Evolutionary conservation across 2,888 invertebrate genomes (phyloP).

Genomic region (Litoditis marina): DNA sequence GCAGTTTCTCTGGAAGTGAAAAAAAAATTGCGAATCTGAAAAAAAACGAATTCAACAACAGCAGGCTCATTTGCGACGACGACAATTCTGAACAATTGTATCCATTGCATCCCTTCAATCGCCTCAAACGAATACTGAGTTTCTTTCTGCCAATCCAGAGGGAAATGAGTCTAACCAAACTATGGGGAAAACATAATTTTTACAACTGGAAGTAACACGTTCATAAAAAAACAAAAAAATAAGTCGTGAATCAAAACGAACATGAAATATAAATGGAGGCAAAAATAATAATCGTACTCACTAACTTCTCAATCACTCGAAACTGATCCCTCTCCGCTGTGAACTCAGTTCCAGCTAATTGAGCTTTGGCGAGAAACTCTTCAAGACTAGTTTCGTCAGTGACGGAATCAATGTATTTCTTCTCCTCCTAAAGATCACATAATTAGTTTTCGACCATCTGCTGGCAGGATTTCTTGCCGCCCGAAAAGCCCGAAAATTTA

Average conservation of each 20-base stretch:
- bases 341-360: slow-evolving; percentile 89
- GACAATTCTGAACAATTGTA: too few species aligned
- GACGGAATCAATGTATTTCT: slow-evolving; percentile 52
- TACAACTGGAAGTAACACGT: neutral
- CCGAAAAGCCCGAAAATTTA: neutral
- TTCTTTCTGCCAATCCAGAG: too few species aligned
- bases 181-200: too few species aligned
- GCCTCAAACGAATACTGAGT: too few species aligned
- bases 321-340: slow-evolving; percentile 65
- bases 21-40: neutral
- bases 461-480: neutral
- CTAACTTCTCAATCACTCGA: slow-evolving; percentile 51
- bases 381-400: slow-evolving; percentile 68
- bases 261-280: neutral
- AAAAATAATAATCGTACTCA: slow-evolving; percentile 8
- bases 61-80: too few species aligned
- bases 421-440: slow-evolving; percentile 25
- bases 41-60: neutral
- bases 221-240: too few species aligned
- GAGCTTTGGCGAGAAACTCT: slow-evolving; percentile 90
- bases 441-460: too few species aligned
- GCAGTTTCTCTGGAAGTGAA: slow-evolving; percentile 46
- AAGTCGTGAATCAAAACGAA: neutral
- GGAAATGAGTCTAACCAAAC: too few species aligned
- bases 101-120: too few species aligned